Evolutionary conservation across 2,113 vertebrate species (phyloP).

Genomic region (Austrofundulus limnaeus): DNA sequence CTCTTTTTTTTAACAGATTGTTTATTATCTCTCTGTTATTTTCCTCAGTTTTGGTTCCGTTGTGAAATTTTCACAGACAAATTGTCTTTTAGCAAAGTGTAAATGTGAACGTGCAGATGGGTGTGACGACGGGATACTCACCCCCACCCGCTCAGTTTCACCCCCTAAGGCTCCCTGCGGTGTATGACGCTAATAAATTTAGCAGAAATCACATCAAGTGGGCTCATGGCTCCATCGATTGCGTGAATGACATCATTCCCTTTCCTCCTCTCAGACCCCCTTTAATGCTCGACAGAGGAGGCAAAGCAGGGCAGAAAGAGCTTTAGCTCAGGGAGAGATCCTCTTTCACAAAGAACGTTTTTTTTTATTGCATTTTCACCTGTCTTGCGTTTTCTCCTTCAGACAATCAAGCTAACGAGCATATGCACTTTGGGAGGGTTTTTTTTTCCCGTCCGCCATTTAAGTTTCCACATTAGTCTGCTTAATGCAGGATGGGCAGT

Average conservation of each 20-base stretch:
- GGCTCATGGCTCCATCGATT: constrained; percentile 55
- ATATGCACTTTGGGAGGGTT: not conserved
- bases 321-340: constrained; percentile 50
- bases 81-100: constrained; percentile 7
- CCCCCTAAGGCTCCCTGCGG: constrained; percentile 46
- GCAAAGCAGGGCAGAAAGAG: constrained; percentile 26
- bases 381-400: constrained; percentile 2
- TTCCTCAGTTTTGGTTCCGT: not conserved
- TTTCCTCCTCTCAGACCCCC: constrained; percentile 10
- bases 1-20: not conserved
- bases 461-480: constrained; percentile 69
- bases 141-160: constrained; percentile 28
- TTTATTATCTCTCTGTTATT: not conserved
- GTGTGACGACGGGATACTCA: constrained; percentile 8
- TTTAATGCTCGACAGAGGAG: constrained; percentile 12
- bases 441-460: not conserved
- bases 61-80: constrained; percentile 4
- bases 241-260: constrained; percentile 68
- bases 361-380: constrained; percentile 31
- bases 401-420: constrained; percentile 7
- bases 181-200: constrained; percentile 63
- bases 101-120: constrained; percentile 22
- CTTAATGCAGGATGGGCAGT: constrained; percentile 15
- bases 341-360: constrained; percentile 47
- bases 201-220: constrained; percentile 62